These are phyloP conservation scores for Corythornis vintsioides DNA, from an alignment of 2,113 vertebrate genomes.

Conservation along the genomic window DNA sequence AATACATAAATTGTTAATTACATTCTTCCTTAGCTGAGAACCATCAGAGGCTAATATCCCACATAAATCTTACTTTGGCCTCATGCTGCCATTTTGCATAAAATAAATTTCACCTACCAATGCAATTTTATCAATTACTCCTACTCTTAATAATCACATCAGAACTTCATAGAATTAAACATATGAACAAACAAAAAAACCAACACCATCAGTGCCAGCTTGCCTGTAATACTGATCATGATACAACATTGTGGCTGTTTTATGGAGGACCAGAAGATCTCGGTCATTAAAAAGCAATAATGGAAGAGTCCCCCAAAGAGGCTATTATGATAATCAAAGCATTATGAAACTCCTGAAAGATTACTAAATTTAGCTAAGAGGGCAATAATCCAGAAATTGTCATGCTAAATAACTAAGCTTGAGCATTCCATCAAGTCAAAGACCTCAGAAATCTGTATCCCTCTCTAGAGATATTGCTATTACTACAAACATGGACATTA, in stretches of 20 bases:
- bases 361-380: background rate
- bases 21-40: background rate
- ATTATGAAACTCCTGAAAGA: background rate
- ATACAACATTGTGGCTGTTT: background rate
- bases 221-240: background rate
- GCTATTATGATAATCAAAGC: background rate
- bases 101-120: conserved; percentile 37
- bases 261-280: background rate
- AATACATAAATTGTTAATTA: conserved; percentile 24
- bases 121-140: conserved; percentile 15
- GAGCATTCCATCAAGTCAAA: background rate
- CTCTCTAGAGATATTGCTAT: background rate
- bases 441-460: background rate
- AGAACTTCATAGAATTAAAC: background rate
- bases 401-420: background rate
- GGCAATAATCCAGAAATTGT: background rate
- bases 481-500: background rate
- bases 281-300: background rate
- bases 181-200: conserved; percentile 8
- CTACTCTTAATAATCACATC: conserved; percentile 32
- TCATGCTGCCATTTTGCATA: conserved; percentile 6
- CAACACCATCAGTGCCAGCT: background rate
- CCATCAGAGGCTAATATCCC: conserved; percentile 23
- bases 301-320: background rate
- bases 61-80: conserved; percentile 36